phyloP scores from a whole-genome alignment of 1,140 invertebrate species.

The Eriosoma lanigerum region DNA sequence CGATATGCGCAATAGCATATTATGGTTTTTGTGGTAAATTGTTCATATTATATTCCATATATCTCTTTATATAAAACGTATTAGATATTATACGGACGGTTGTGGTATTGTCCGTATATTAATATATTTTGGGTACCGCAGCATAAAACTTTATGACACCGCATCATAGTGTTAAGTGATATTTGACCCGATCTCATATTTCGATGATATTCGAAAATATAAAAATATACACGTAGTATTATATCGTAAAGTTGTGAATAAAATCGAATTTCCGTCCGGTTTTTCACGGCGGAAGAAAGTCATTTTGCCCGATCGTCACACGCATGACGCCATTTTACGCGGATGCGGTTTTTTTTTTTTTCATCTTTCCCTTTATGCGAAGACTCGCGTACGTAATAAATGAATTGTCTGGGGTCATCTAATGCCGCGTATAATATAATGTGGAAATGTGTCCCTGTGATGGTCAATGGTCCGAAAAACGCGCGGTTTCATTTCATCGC shows the following conservation, averaged over 20 bases:
- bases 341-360: background rate
- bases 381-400: background rate
- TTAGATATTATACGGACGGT: no score
- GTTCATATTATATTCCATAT: no score
- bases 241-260: background rate
- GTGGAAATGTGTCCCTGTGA: background rate
- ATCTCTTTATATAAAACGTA: no score
- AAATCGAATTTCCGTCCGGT: background rate
- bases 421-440: background rate
- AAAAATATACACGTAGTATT: no score
- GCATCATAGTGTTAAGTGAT: background rate
- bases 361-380: background rate
- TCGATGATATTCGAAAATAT: background rate
- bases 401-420: background rate
- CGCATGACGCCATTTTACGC: background rate
- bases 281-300: background rate
- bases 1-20: no score
- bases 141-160: background rate
- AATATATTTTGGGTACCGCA: background rate
- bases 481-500: background rate
- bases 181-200: background rate
- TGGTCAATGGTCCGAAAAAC: constrained; percentile 18
- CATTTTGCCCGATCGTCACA: background rate
- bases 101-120: no score
- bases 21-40: no score